These are phyloP conservation scores for Eilema caniola DNA, from an alignment of 2,888 invertebrate genomes.

Conservation along the genomic window DNA sequence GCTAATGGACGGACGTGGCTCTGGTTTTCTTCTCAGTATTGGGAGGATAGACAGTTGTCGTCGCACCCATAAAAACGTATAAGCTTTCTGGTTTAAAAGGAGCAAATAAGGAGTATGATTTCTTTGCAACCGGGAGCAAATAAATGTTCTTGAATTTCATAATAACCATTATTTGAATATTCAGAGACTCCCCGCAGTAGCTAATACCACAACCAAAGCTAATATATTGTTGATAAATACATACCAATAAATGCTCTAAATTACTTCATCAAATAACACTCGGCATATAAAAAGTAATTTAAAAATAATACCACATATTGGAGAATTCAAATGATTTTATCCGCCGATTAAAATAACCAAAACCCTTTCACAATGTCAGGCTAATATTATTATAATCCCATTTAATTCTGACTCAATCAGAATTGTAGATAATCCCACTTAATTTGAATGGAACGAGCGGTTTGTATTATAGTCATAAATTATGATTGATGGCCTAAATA, in stretches of 20 bases:
- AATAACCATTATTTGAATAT: no score
- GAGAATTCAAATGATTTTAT: not conserved
- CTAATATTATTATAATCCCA: slow-evolving; percentile 10
- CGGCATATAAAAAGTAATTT: not conserved
- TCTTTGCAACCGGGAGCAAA: no score
- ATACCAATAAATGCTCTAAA: not conserved
- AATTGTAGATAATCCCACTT: slow-evolving; percentile 10
- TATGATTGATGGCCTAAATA: slow-evolving; percentile 1
- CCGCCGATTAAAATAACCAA: not conserved
- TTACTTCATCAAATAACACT: not conserved
- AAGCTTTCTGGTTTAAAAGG: no score
- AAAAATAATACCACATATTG: not conserved
- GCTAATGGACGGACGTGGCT: no score
- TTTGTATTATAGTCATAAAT: slow-evolving; percentile 2
- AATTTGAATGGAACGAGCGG: slow-evolving; percentile 11
- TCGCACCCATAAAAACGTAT: no score
- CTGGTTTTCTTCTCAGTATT: no score
- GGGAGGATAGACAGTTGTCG: no score
- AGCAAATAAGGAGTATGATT: no score
- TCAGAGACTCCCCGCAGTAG: no score
- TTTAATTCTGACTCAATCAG: slow-evolving; percentile 10
- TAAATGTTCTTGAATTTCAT: no score
- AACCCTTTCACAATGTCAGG: slow-evolving; percentile 5
- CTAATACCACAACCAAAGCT: not conserved
- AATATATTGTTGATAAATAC: not conserved